Evolutionary conservation across 2,797 vertebrate genomes (phyloP).

Genomic region (Emys orbicularis): DNA sequence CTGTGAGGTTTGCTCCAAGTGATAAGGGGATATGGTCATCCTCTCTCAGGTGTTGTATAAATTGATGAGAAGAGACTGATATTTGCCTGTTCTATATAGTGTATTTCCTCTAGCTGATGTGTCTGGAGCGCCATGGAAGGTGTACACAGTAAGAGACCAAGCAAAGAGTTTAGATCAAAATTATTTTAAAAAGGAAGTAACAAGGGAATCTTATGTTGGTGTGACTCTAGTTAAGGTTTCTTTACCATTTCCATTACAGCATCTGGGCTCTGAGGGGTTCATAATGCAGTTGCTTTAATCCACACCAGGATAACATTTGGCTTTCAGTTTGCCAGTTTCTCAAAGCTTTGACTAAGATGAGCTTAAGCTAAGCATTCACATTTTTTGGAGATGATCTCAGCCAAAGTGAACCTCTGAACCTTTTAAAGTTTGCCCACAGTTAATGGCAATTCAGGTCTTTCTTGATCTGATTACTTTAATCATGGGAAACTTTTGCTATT

Average conservation of each 20-base stretch:
- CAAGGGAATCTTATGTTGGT: not conserved
- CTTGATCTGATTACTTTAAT: not conserved
- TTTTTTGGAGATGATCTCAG: not conserved
- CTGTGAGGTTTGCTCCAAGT: not conserved
- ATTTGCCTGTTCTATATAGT: not conserved
- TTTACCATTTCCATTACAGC: slow-evolving; percentile 9
- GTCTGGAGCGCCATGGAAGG: not conserved
- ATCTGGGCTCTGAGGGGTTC: slow-evolving; percentile 6
- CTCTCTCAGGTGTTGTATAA: not conserved
- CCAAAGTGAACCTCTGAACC: slow-evolving; percentile 3
- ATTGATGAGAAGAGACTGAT: not conserved
- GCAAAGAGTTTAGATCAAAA: not conserved
- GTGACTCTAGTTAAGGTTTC: not conserved
- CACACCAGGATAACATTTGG: slow-evolving; percentile 30
- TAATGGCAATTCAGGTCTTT: not conserved
- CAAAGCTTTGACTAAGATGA: not conserved
- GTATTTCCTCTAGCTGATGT: not conserved
- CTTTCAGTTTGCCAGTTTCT: slow-evolving; percentile 42
- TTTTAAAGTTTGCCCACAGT: not conserved
- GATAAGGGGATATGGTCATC: slow-evolving; percentile 26
- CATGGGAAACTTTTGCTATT: not conserved
- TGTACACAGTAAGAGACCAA: not conserved
- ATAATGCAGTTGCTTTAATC: slow-evolving; percentile 9
- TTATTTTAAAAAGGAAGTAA: slow-evolving; percentile 6
- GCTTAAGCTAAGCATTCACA: not conserved